These are phyloP conservation scores for Gorsachius goisagi DNA, from an alignment of 2,113 vertebrate species.

Conservation along the genomic window DNA sequence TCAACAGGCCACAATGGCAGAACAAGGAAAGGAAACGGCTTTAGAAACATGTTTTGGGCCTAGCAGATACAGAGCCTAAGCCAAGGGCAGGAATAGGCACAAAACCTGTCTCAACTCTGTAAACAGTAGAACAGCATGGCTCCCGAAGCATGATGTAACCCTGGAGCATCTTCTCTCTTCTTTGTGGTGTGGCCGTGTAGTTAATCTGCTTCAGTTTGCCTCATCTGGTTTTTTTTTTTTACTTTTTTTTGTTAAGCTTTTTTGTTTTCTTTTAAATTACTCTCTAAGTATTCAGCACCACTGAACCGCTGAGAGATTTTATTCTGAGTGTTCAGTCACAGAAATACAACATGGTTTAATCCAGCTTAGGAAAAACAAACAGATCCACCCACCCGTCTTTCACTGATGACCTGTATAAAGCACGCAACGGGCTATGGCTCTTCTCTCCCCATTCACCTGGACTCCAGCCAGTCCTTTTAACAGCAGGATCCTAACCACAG, in stretches of 20 bases:
- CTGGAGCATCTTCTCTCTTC: neutral
- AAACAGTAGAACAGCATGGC: neutral
- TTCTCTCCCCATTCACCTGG: neutral
- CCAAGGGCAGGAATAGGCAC: neutral
- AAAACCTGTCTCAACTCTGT: neutral
- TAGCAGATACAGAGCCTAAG: neutral
- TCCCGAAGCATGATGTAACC: neutral
- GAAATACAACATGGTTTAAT: slow-evolving; percentile 2
- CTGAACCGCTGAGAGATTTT: neutral
- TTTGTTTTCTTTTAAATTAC: neutral
- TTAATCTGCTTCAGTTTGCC: neutral
- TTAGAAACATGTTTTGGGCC: slow-evolving; percentile 1
- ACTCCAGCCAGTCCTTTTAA: neutral
- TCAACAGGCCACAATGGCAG: neutral
- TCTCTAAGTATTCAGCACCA: neutral
- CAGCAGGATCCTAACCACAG: neutral
- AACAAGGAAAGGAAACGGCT: neutral
- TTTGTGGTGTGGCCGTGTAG: neutral
- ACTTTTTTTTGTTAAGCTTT: neutral
- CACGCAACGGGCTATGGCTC: neutral
- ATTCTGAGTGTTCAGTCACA: neutral
- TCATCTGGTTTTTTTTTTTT: neutral
- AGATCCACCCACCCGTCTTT: slow-evolving; percentile 8
- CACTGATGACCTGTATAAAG: neutral
- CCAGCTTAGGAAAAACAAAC: slow-evolving; percentile 22